Base-by-base conservation (phyloP, 2,888 invertebrate species). In the Agrochola circellaris region DNA sequence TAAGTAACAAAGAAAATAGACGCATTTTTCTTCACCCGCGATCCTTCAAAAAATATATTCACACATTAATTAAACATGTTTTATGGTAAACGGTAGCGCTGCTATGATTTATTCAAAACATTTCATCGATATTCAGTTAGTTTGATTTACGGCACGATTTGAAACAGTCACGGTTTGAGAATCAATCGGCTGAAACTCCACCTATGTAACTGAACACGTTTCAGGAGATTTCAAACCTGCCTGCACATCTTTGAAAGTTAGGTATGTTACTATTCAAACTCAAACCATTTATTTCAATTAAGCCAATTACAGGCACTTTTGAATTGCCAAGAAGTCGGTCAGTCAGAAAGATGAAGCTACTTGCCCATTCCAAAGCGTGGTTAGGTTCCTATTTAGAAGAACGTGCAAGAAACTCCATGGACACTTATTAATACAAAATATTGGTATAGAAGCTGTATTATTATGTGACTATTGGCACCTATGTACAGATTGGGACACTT, bases 101-200 rank as follows among this genome's bases (percentile, higher is more conserved):
- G 34, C 56, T 51, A 79, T 79, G 85, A 64, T 82, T 87, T 89
- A 87, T 87, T 87, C 87, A 80, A 65, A 11, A 67, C 15, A 23
- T 81, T 75, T 75, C 85, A 85, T 87, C 81, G 88, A 87, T 89
- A 89, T 82, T 80, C 83, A 78, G 85, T 82, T 83, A 68, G 30
- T 58, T 81, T 87, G 89, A 87, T 89, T 89, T 83, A 87, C 78
- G 77, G 65, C 30, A 11, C n/a, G 26, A 26, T 73, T 58, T 42
- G 30, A 60, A 48, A 60, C 51, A 84, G 85, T 85, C 87, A 85
- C 66, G 85, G 69, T 23, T 74, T 61, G 23, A n/a, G 51, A 73
- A 80, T 84, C 70, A 70, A 62, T 86, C 79, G 61, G 11, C 64
- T 73, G 65, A 9, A 60, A 60, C 69, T 26, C 9, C 13, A 56